These are phyloP conservation scores for Lapara coniferarum DNA, from an alignment of 2,888 invertebrate genomes.

Conservation along the genomic window DNA sequence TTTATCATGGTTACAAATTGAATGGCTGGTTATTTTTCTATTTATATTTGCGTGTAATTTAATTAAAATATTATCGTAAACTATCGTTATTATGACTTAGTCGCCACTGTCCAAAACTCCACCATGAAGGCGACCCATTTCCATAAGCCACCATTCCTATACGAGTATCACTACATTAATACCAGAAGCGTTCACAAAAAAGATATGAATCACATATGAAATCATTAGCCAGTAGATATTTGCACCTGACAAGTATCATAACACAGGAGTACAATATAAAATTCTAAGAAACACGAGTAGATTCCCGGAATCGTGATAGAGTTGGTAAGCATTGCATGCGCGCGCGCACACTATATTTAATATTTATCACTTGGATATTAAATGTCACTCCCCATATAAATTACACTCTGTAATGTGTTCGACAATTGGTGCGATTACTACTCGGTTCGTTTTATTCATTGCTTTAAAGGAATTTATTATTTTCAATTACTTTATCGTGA, in stretches of 20 bases:
- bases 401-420: conserved; percentile 59
- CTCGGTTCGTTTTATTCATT: conserved; percentile 51
- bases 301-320: not conserved
- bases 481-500: conserved; percentile 36
- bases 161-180: too few species aligned
- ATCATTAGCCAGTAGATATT: too few species aligned
- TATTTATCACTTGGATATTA: conserved; percentile 70
- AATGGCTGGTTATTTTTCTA: too few species aligned
- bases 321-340: conserved; percentile 30
- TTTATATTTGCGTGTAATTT: too few species aligned
- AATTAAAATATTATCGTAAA: too few species aligned
- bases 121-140: too few species aligned
- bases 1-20: too few species aligned
- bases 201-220: too few species aligned
- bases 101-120: too few species aligned
- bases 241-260: not conserved
- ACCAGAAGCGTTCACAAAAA: too few species aligned
- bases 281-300: not conserved
- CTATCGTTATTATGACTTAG: too few species aligned
- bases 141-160: too few species aligned
- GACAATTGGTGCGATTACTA: conserved; percentile 55
- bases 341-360: conserved; percentile 53
- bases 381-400: conserved; percentile 71
- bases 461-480: conserved; percentile 59
- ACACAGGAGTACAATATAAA: not conserved